Base-by-base conservation (phyloP, 2,888 invertebrate genomes). In the Drosophila pseudotakahashii region DNA sequence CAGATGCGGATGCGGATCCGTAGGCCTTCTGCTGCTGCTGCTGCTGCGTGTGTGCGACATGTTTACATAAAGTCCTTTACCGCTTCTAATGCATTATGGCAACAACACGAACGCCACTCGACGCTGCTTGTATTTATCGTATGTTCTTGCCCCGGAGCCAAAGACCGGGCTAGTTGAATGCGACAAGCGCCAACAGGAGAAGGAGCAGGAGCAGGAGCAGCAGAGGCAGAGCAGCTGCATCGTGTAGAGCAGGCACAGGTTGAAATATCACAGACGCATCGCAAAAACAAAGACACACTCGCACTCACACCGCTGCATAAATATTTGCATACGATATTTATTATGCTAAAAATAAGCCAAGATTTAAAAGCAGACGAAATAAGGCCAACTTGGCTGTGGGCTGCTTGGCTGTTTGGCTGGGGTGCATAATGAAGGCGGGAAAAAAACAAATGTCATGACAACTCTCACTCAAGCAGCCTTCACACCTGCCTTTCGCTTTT, bases 261-360 rank as follows among this genome's bases (percentile, higher is more conserved):
- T 73, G 64, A 72, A 74, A 76, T 73, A 74, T 69, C 72, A 61
- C 70, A 55, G 73, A 62, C 23, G 55, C 54, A 67, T 41, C 41
- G 48, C 45, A 19, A 19, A 30, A 52, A 71, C 78, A 69, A 67
- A 69, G 59, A 54, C 41, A 41, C 32, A 52, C 14, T 41, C 34
- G 30, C 36, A 51, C 53, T 54, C 52, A 34, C 63, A 73, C 60
- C 70, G 70, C 71, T 72, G 68, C 80, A 81, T 78, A 87, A 89
- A 89, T 83, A 90, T 90, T 91, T 91, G 87, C 91, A 91, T 90
- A 89, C 81, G 79, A 81, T 89, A 91, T 90, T 89, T 91, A 91
- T 90, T 89, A 90, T 88, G 88, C 90, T 82, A 82, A 79, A 89
- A 90, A 90, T 91, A 90, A 91, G 90, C 91, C 84, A 91, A 89